These are phyloP conservation scores for Embiotoca jacksoni DNA, from an alignment of 2,113 vertebrate species.

Conservation along the genomic window DNA sequence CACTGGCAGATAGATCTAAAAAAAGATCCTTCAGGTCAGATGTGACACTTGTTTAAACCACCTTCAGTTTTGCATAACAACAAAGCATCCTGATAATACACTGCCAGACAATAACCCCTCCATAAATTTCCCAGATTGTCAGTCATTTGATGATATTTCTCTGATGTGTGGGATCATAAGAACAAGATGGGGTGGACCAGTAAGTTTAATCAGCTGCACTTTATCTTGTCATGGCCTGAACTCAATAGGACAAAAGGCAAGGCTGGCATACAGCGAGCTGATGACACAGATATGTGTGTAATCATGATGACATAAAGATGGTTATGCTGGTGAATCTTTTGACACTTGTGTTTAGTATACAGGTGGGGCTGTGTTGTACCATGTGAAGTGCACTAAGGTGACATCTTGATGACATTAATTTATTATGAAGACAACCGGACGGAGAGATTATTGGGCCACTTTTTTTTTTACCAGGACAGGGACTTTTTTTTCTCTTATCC, in stretches of 20 bases:
- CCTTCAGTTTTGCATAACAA: conserved; percentile 21
- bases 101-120: neutral
- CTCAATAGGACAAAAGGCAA: neutral
- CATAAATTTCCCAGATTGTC: conserved; percentile 17
- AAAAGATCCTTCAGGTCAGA: conserved; percentile 2
- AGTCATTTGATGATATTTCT: neutral
- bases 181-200: neutral
- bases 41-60: conserved; percentile 16
- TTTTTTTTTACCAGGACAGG: too few relatives aligned
- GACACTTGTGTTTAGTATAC: neutral
- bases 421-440: too few relatives aligned
- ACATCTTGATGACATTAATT: too few relatives aligned
- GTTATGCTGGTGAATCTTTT: neutral
- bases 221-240: conserved; percentile 16
- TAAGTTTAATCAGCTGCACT: conserved; percentile 26
- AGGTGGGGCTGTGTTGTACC: too few relatives aligned
- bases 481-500: too few relatives aligned
- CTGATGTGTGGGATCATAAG: conserved; percentile 25
- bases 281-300: conserved; percentile 7
- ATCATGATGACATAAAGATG: conserved; percentile 47
- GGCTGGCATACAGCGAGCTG: neutral
- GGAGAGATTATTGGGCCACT: too few relatives aligned
- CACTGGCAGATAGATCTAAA: neutral
- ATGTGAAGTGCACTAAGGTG: too few relatives aligned
- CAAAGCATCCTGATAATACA: conserved; percentile 12